phyloP scores from a whole-genome alignment of 2,113 vertebrate genomes.

The Epinephelus lanceolatus region DNA sequence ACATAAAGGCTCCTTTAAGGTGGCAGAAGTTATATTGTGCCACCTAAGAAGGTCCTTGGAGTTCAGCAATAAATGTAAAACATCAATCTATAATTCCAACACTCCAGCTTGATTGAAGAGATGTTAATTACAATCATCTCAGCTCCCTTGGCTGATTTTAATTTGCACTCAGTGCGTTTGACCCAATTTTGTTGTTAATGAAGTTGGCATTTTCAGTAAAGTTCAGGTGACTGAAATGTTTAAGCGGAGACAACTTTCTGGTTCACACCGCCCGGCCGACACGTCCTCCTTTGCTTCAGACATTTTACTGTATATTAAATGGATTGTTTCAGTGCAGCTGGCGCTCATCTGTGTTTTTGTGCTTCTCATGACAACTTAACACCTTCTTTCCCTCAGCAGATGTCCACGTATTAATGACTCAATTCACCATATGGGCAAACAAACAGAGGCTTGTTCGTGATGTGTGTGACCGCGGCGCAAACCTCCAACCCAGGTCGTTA shows the following conservation, averaged over 20 bases:
- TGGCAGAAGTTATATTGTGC: conserved; percentile 21
- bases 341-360: neutral
- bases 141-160: conserved; percentile 65
- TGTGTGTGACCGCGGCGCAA: conserved; percentile 65
- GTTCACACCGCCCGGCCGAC: neutral
- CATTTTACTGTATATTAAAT: neutral
- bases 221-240: conserved; percentile 53
- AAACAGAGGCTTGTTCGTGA: conserved; percentile 65
- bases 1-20: neutral
- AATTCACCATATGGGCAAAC: conserved; percentile 58
- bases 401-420: conserved; percentile 20
- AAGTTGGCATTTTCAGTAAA: conserved; percentile 65
- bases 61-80: conserved; percentile 52
- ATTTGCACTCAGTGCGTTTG: conserved; percentile 66
- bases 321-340: neutral
- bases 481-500: conserved; percentile 52
- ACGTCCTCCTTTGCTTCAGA: neutral
- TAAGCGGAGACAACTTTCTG: conserved; percentile 25
- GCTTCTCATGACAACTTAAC: conserved; percentile 47
- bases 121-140: conserved; percentile 74
- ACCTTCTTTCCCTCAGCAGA: conserved; percentile 54
- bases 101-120: conserved; percentile 73
- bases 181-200: conserved; percentile 69
- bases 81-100: conserved; percentile 40
- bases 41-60: conserved; percentile 18